Evolutionary conservation across 2,888 invertebrate species (phyloP).

Genomic region (Corbicula japonica): DNA sequence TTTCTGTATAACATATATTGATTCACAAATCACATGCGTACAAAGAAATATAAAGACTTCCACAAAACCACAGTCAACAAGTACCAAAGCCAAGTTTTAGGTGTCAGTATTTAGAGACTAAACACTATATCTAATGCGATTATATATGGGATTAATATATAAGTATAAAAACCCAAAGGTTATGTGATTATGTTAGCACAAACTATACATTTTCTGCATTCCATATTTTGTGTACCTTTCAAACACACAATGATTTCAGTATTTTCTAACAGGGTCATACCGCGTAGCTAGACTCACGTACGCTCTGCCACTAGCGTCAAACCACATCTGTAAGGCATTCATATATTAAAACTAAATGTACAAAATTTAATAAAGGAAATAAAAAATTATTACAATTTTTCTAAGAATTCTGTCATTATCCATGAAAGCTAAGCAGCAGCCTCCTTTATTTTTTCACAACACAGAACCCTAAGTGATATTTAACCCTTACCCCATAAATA

Average conservation of each 20-base stretch:
- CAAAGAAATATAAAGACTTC: too few relatives aligned
- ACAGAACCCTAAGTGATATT: too few relatives aligned
- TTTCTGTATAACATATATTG: too few relatives aligned
- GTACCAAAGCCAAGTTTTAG: too few relatives aligned
- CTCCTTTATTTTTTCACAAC: too few relatives aligned
- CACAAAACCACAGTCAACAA: too few relatives aligned
- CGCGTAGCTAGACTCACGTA: constrained; percentile 84
- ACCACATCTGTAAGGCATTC: constrained; percentile 82
- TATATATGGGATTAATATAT: constrained; percentile 30
- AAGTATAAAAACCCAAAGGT: constrained; percentile 13
- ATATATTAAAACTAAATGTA: not conserved
- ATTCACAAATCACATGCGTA: too few relatives aligned
- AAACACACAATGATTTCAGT: constrained; percentile 24
- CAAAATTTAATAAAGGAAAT: not conserved
- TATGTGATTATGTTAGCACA: constrained; percentile 18
- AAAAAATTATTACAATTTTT: not conserved
- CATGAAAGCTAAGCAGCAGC: too few relatives aligned
- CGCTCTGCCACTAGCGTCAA: constrained; percentile 82
- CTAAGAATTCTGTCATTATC: too few relatives aligned
- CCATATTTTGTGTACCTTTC: constrained; percentile 24
- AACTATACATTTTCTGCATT: constrained; percentile 26
- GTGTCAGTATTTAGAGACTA: constrained; percentile 6
- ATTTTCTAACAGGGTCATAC: constrained; percentile 83
- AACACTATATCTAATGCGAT: constrained; percentile 7
- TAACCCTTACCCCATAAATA: too few relatives aligned